Evolutionary conservation across 1,140 invertebrate genomes (phyloP).

Genomic region (Olivierus martensii): DNA sequence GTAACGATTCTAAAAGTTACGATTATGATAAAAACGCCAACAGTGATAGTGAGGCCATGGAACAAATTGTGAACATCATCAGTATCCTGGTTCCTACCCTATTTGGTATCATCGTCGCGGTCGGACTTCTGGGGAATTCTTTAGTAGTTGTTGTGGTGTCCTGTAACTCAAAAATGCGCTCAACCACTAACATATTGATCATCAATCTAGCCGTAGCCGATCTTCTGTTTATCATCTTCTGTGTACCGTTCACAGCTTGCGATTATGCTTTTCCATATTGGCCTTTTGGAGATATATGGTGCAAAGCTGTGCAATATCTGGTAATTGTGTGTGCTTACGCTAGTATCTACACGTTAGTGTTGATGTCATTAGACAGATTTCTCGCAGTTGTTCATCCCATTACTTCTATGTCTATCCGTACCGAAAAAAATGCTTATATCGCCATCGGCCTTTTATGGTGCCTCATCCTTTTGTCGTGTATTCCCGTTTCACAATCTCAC

Average conservation of each 20-base stretch:
- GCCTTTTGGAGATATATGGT: conserved; percentile 82
- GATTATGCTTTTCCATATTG: conserved; percentile 73
- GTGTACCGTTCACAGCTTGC: conserved; percentile 81
- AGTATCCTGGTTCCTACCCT: conserved; percentile 55
- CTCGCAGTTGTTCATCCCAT: conserved; percentile 10
- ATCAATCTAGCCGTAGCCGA: conserved; percentile 79
- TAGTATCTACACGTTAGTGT: conserved; percentile 38
- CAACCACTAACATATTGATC: conserved; percentile 82
- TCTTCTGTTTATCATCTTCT: conserved; percentile 84
- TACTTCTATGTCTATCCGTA: conserved; percentile 58
- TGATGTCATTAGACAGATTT: conserved; percentile 17
- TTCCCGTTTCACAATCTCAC: conserved; percentile 61
- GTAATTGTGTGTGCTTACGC: conserved; percentile 82
- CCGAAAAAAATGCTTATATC: conserved; percentile 62
- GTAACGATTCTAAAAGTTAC: too few relatives aligned
- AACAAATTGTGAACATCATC: not conserved
- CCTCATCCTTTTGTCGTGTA: conserved; percentile 54
- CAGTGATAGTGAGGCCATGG: too few relatives aligned
- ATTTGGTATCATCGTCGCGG: conserved; percentile 70
- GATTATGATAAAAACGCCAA: too few relatives aligned
- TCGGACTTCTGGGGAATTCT: conserved; percentile 75
- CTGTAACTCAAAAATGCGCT: conserved; percentile 71
- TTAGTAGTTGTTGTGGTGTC: conserved; percentile 57
- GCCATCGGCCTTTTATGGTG: conserved; percentile 69
- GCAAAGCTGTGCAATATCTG: conserved; percentile 67